phyloP scores from a whole-genome alignment of 2,888 invertebrate species.

The Byasa hedistus region DNA sequence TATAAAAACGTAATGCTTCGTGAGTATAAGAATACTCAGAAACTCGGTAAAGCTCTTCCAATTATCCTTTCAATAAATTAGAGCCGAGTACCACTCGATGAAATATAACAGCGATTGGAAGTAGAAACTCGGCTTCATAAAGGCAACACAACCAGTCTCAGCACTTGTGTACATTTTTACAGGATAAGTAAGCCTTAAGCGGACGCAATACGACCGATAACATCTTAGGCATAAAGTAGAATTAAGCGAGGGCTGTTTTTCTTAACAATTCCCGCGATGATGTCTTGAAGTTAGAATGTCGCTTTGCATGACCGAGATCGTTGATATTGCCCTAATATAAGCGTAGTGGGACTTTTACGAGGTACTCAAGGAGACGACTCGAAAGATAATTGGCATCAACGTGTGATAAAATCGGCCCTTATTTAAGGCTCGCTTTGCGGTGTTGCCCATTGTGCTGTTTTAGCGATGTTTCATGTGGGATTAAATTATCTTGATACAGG shows the following conservation, averaged over 20 bases:
- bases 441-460: slow-evolving; percentile 50
- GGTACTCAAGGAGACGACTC: slow-evolving; percentile 50
- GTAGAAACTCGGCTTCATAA: slow-evolving; percentile 12
- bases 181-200: slow-evolving; percentile 25
- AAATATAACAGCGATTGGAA: slow-evolving; percentile 20
- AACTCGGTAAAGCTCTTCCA: slow-evolving; percentile 1
- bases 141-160: slow-evolving; percentile 4
- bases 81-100: slow-evolving; percentile 18
- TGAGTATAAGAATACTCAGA: neutral
- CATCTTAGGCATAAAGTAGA: slow-evolving; percentile 46
- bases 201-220: slow-evolving; percentile 41
- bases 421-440: slow-evolving; percentile 46
- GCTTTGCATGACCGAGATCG: slow-evolving; percentile 63
- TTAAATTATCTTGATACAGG: slow-evolving; percentile 37
- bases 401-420: slow-evolving; percentile 64
- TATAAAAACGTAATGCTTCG: neutral
- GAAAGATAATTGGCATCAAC: slow-evolving; percentile 63
- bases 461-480: slow-evolving; percentile 50
- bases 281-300: slow-evolving; percentile 47
- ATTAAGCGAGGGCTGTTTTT: slow-evolving; percentile 38
- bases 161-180: slow-evolving; percentile 14
- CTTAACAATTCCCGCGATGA: slow-evolving; percentile 39
- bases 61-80: slow-evolving; percentile 20
- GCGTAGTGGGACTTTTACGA: slow-evolving; percentile 64
- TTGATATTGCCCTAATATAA: slow-evolving; percentile 65